phyloP scores from a whole-genome alignment of 2,113 vertebrate species.

The Malurus melanocephalus region DNA sequence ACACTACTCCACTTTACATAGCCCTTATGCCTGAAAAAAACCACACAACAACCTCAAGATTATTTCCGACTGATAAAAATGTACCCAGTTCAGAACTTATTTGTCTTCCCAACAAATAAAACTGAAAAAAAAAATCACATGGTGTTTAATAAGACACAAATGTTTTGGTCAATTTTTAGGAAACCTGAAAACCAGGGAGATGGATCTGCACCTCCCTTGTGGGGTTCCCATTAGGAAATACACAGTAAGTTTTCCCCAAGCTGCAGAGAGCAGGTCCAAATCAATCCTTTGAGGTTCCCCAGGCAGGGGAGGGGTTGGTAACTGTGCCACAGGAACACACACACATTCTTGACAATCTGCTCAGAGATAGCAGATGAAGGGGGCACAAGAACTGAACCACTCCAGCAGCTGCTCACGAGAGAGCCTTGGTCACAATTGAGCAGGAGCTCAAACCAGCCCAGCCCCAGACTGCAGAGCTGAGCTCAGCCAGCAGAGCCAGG shows the following conservation, averaged over 20 bases:
- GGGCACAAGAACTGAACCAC: neutral
- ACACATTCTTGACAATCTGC: neutral
- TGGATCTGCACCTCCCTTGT: neutral
- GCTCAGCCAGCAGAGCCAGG: neutral
- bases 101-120: neutral
- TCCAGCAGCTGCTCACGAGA: accelerated
- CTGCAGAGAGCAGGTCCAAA: neutral
- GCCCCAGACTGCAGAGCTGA: neutral
- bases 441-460: neutral
- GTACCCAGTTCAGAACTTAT: neutral
- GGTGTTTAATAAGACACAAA: neutral
- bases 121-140: neutral
- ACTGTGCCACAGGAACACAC: too few species aligned
- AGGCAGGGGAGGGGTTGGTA: neutral
- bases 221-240: neutral
- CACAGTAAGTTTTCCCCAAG: neutral
- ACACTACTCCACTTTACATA: neutral
- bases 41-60: neutral
- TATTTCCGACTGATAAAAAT: neutral
- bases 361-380: neutral
- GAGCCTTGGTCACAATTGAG: neutral
- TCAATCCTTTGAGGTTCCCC: neutral
- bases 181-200: neutral
- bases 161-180: neutral
- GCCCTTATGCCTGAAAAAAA: neutral